phyloP scores from a whole-genome alignment of 2,113 vertebrate genomes.

The Cephalopholis sonnerati region DNA sequence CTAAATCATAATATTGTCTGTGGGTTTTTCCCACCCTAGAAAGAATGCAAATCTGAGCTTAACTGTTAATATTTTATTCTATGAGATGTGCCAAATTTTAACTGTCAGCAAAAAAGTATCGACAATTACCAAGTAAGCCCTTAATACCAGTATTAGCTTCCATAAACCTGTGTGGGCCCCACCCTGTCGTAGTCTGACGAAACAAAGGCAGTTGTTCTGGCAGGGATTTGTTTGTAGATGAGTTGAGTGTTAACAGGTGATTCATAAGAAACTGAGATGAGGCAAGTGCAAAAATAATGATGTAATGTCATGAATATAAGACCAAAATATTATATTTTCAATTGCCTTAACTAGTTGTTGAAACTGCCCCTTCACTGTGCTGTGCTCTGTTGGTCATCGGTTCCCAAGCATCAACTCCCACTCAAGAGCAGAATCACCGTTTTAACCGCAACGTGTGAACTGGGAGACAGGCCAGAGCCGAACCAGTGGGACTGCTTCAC shows the following conservation, averaged over 20 bases:
- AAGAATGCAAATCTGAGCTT: background rate
- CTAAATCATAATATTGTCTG: background rate
- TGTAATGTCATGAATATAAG: background rate
- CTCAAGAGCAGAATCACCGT: constrained; percentile 35
- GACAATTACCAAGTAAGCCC: background rate
- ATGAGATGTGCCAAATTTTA: background rate
- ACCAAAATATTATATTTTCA: constrained; percentile 6
- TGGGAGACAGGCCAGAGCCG: constrained; percentile 50
- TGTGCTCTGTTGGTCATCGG: background rate
- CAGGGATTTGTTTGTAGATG: constrained; percentile 32
- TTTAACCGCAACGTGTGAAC: constrained; percentile 46
- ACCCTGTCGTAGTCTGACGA: constrained; percentile 14
- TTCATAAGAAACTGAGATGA: background rate
- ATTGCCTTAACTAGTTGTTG: background rate
- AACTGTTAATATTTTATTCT: background rate
- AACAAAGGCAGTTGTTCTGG: constrained; percentile 18
- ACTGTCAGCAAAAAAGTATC: background rate
- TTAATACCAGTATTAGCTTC: constrained; percentile 4
- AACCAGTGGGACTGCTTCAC: constrained; percentile 60
- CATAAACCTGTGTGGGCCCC: constrained; percentile 34
- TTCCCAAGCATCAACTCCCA: constrained; percentile 17
- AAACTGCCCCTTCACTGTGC: background rate
- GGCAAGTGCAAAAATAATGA: constrained; percentile 3
- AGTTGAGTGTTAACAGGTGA: constrained; percentile 23
- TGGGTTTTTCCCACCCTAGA: background rate